Evolutionary conservation across 2,797 vertebrate genomes (phyloP), one percentile per base, ranked within the genome.

Genomic region (Tenualosa ilisha): DNA sequence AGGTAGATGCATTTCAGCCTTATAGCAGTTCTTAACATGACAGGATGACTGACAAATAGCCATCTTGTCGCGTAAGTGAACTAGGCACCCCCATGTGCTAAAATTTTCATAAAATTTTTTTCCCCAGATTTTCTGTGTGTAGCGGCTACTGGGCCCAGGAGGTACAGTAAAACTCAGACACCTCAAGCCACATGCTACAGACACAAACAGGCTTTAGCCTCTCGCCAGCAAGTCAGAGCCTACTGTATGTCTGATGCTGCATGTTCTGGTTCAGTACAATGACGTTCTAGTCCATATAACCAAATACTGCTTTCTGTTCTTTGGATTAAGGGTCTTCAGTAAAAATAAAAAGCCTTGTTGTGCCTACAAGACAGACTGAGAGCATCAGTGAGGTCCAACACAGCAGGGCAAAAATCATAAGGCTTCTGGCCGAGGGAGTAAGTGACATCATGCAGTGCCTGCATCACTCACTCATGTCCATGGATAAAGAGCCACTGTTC

Each of bases 401-500:
- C 40, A 79, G 72, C 22, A 40, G 40, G 40, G 40, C 40, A 17
- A 79, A 31, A 79, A 46, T 79, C 15, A 79, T 31, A 43, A 17
- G 12, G 12, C 46, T 40, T 75, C 37, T 79, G 37, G 17, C 37
- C 20, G 1, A 37, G 31, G 31, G 68, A 40, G 31, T 37, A 4
- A 40, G 17, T 43, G 40, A 31, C 37, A 43, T 79, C 40, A 79
- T n/a, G 17, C 72, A 79, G 72, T 3, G 40, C 40, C 72, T 7
- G 43, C 72, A 46, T 40, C 6, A 22, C 17, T 46, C 72, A 46
- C 22, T 79, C 40, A 31, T 31, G 31, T 31, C 37, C 15, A 46
- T 40, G 72, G 37, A 79, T 79, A 79, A 79, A 79, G 72, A 20
- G 40, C 40, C 40, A 79, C 37, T 79, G 72, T 79, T 40, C 72